Base-by-base conservation (phyloP, 2,113 vertebrate species). In the Rutilus rutilus region DNA sequence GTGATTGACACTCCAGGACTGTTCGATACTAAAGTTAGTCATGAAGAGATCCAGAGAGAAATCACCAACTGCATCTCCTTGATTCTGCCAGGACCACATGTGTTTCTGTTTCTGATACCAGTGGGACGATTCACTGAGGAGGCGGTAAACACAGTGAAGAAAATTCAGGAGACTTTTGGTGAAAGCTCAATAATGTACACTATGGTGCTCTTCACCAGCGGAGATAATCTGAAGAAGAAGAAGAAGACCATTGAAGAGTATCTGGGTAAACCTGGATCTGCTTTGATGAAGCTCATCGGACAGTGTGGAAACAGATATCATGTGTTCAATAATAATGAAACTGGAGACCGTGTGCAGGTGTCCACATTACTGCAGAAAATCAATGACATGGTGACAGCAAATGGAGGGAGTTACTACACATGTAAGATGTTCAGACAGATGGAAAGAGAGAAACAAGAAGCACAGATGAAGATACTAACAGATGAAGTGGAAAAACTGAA, bases 311-410 rank as follows among this genome's bases (percentile, higher is more conserved):
- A 57, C 54, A 57, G 54, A 57, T 57, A 57, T 0, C 92, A 93
- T 9, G 88, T 92, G 67, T 87, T 93, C 4, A 92, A 92, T 85
- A 93, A 93, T 1, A 69, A 6, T 2, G 73, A 91, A 73, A 50
- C 84, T 80, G 85, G 86, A 69, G 85, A 91, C 3, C 30, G 33
- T 1, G 0, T 52, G 6, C 91, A 93, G 67, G 86, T 62, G 27
- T 73, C 2, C 4, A 4, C 36, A n/a, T 87, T 93, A 30, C 60
- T 92, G 33, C 79, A 90, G 11, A 92, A 91, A 82, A 91, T 93
- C 19, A 86, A 87, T 6, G 36, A 69, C 21, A 91, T 92, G 83
- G 83, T 47, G 0, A 9, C 1, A 30, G 60, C 1, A 1, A 93
- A 91, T 1, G 73, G 80, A 4, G 89, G 86, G n/a, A 4, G 25